Conservation (phyloP, 1,140 invertebrate genomes). For the Eciton burchellii region DNA sequence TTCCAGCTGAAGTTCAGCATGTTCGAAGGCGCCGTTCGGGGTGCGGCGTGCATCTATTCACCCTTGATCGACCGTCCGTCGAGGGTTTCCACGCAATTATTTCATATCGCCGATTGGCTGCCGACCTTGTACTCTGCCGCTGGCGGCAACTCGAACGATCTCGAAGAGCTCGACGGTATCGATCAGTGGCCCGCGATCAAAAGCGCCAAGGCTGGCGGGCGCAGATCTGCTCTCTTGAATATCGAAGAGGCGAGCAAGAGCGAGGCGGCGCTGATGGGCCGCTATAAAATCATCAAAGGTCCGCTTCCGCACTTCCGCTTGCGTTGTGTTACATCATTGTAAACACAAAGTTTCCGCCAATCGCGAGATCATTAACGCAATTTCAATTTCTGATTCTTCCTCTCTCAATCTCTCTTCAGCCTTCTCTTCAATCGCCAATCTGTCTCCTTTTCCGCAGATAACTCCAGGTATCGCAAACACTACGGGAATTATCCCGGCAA, state of each 20-base stretch:
- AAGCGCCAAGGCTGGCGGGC: neutral
- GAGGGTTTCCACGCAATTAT: constrained; percentile 87
- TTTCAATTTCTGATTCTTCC: neutral
- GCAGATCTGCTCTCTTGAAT: constrained; percentile 75
- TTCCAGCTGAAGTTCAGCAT: constrained; percentile 82
- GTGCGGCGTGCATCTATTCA: constrained; percentile 87
- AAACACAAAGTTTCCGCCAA: too few species aligned
- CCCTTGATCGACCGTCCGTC: constrained; percentile 83
- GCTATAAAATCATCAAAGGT: constrained; percentile 80
- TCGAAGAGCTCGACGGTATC: constrained; percentile 82
- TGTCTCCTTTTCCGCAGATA: constrained; percentile 5
- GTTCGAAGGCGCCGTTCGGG: constrained; percentile 90
- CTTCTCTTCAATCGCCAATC: too few species aligned
- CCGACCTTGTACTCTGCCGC: constrained; percentile 88
- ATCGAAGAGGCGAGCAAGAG: constrained; percentile 71
- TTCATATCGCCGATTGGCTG: constrained; percentile 92
- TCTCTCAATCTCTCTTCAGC: neutral
- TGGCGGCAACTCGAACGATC: constrained; percentile 83
- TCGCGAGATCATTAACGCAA: too few species aligned
- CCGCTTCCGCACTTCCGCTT: too few species aligned
- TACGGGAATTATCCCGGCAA: constrained; percentile 73
- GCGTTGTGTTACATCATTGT: too few species aligned
- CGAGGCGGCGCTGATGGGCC: constrained; percentile 72
- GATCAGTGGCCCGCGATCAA: constrained; percentile 85
- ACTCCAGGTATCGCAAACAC: constrained; percentile 57